A percentile compares a stretch with the other conserved stretches of the same genome.
Evolutionary conservation across 2,797 vertebrate species (phyloP).

Genomic region (Cossypha polioptera): DNA sequence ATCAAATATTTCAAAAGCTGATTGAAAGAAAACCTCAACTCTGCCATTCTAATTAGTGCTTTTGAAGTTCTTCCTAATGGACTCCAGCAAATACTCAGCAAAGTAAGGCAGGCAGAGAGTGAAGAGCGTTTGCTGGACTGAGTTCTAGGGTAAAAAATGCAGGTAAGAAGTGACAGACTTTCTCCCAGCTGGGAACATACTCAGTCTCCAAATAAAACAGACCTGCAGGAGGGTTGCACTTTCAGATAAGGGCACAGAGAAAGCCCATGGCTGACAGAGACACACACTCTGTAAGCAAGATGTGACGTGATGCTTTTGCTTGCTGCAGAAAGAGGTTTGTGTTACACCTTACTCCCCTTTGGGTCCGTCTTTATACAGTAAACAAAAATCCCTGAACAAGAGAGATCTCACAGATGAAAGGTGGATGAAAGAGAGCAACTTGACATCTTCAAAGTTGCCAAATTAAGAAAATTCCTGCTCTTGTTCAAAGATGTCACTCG

Average conservation of each 20-base stretch:
- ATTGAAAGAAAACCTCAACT: neutral
- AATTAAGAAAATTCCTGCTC: neutral
- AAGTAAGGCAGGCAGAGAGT: neutral
- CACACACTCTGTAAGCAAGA: neutral
- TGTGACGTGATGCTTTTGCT: fast-evolving
- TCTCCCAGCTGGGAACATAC: neutral
- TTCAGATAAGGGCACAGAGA: neutral
- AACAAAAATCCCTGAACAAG: neutral
- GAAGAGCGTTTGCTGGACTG: neutral
- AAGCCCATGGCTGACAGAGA: neutral
- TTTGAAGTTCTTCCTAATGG: neutral
- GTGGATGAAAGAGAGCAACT: neutral
- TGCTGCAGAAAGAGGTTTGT: neutral
- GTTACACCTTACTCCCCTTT: neutral
- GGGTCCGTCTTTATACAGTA: neutral
- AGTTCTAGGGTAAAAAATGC: neutral
- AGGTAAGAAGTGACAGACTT: neutral
- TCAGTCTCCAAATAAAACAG: neutral
- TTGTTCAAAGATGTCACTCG: neutral
- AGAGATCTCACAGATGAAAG: neutral
- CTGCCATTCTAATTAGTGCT: neutral
- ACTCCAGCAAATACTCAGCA: neutral
- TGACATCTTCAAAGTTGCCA: neutral
- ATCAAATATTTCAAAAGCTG: neutral
- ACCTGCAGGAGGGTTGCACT: neutral